Base-by-base conservation (phyloP, 2,797 vertebrate genomes). In the Synaphobranchus kaupii region DNA sequence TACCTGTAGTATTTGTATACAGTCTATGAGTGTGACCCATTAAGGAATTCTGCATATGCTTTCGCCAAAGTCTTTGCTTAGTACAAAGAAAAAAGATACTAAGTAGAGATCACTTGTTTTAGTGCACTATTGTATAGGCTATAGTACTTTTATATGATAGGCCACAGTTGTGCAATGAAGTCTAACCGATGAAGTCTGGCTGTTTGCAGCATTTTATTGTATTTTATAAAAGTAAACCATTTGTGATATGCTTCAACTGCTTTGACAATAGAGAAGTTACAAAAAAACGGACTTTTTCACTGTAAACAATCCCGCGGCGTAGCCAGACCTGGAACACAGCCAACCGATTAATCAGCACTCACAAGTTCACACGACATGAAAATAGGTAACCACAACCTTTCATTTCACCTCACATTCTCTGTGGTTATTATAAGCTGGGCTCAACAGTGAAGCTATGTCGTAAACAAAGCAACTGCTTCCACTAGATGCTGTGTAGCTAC, bases 361-460 rank as follows among this genome's bases (percentile, higher is more conserved):
- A 47, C 39, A 80, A 9, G 22, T 6, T n/a, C 80, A 82, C 80
- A 22, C 25, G 52, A 52, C 47, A 50, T 52, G 25, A 15, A 52
- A 52, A n/a, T 10, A 52, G 20, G 48, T 25, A 52, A 52, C 80
- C n/a, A 4, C 5, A 25, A 25, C 25, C 4, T 52, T 52, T 52
- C 25, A 50, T 9, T 81, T 81, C 56, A 28, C 71, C 22, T 6
- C 13, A 17, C 56, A 39, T 48, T 34, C 15, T 31, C 44, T 47
- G 47, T n/a, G 47, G 22, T 85, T 34, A 84, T 87, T 34, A 63
- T 25, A 63, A 63, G 25, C 34, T 9, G 83, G 89, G 87, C 87
- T 88, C 13, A 66, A 85, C 34, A 90, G 90, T 87, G 86, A 91
- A 90, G 89, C 91, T 87, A 90, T 92, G 90, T 91, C 90, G 25